A percentile compares a stretch with the other conserved stretches of the same genome.
Conservation (phyloP, 2,888 invertebrate genomes). For the Melangyna quadrimaculata region DNA sequence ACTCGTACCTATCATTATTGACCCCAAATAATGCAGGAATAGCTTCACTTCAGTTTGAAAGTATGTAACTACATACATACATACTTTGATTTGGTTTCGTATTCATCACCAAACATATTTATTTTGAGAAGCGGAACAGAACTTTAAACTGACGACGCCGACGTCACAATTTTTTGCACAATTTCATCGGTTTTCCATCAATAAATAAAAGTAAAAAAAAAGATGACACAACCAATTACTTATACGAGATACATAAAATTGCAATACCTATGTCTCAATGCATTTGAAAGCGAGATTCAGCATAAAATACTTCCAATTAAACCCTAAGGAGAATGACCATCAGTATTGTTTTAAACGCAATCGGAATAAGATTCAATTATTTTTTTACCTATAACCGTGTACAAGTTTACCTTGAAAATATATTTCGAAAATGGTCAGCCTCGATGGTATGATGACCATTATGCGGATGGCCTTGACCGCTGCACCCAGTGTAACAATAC, state of each 20-base stretch:
- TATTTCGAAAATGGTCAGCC: constrained; percentile 69
- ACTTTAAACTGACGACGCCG: constrained; percentile 2
- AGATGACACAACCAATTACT: not conserved
- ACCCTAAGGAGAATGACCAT: constrained; percentile 68
- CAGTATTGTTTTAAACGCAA: constrained; percentile 27
- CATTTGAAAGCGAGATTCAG: constrained; percentile 7
- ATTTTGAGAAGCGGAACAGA: not conserved
- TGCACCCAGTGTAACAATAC: constrained; percentile 85
- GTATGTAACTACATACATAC: too few relatives aligned
- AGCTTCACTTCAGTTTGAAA: too few relatives aligned
- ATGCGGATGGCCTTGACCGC: constrained; percentile 85
- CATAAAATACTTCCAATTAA: constrained; percentile 77
- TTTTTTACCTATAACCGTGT: not conserved
- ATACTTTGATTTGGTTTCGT: not conserved
- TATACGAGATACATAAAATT: constrained; percentile 1
- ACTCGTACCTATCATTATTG: too few relatives aligned
- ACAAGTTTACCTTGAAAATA: not conserved
- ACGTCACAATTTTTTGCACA: constrained; percentile 13
- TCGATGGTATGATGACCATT: constrained; percentile 82
- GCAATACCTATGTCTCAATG: not conserved
- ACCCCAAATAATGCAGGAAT: too few relatives aligned
- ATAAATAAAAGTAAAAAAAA: not conserved
- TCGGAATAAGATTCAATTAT: constrained; percentile 4
- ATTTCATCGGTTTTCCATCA: not conserved
- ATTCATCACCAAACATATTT: not conserved